phyloP scores from a whole-genome alignment of 1,140 invertebrate genomes.

The Megalopta genalis region DNA sequence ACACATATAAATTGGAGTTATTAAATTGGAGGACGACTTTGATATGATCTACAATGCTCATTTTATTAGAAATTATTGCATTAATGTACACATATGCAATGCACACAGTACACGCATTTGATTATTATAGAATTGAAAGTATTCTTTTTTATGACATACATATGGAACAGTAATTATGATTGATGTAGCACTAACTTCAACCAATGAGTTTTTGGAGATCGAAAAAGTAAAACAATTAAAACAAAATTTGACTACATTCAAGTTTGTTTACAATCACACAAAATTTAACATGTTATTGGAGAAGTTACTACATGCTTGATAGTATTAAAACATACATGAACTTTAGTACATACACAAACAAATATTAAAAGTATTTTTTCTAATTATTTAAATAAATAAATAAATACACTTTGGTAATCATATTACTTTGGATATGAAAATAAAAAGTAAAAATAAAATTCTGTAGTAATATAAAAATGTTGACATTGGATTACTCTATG shows the following conservation, averaged over 20 bases:
- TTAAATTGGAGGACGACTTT: constrained; percentile 36
- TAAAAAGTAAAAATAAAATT: background rate
- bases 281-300: background rate
- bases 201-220: constrained; percentile 26
- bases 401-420: background rate
- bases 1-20: constrained; percentile 25
- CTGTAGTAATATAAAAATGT: background rate
- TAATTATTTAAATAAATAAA: constrained; percentile 35
- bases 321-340: constrained; percentile 41
- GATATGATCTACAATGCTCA: constrained; percentile 7
- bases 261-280: constrained; percentile 20
- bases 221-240: constrained; percentile 16
- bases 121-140: constrained; percentile 44
- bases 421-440: background rate
- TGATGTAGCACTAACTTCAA: background rate
- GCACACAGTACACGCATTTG: constrained; percentile 25
- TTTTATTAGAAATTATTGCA: constrained; percentile 50
- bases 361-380: constrained; percentile 30
- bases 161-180: constrained; percentile 11
- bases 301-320: background rate
- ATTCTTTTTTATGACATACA: constrained; percentile 3
- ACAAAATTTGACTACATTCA: constrained; percentile 5
- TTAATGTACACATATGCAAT: constrained; percentile 43
- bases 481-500: background rate
- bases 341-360: constrained; percentile 43